Evolutionary conservation across 2,888 invertebrate species (phyloP), one percentile per base, ranked within the genome.

Genomic region (Hololepta plana): DNA sequence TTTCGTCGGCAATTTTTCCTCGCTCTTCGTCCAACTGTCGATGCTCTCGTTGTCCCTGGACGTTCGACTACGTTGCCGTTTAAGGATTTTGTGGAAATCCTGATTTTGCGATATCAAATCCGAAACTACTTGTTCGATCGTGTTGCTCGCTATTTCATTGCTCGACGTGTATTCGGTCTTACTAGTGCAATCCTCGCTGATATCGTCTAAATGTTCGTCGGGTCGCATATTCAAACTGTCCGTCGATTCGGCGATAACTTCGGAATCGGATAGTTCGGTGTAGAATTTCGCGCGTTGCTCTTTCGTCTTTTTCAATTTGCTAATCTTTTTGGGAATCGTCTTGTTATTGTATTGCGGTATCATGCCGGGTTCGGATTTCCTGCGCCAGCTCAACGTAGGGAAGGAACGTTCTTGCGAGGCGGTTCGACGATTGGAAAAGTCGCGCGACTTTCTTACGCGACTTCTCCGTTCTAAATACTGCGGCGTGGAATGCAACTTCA

Each of bases 381-480:
- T 51, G 41, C 75, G 56, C 73, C 74, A 73, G 5, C 69, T 65
- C 39, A 73, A 66, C 41, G 44, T 64, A 48, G 32, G 60, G 56
- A 49, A 67, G 49, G 44, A 44, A 4, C 59, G 55, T 35, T 67
- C 67, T 13, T 53, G 53, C 4, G 53, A 54, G 3, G 49, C 43
- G 2, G 53, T 46, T 21, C 51, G 37, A 26, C 51, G 36, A 23
- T 35, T 40, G 28, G 39, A 51, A 27, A 51, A 53, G 40, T 64
- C 67, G 28, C 65, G 59, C 2, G 55, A 53, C 44, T 68, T 71
- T 41, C 70, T 64, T 5, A 71, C 51, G 36, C 71, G 59, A 7
- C 82, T 81, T 14, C 88, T 62, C 37, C 80, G 73, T 47, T 91
- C 88, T 32, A 90, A 59, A 51, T 91, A 91, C 39, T 88, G 87